Evolutionary conservation across 2,797 vertebrate species (phyloP).

Genomic region (Myiotriccus ornatus): DNA sequence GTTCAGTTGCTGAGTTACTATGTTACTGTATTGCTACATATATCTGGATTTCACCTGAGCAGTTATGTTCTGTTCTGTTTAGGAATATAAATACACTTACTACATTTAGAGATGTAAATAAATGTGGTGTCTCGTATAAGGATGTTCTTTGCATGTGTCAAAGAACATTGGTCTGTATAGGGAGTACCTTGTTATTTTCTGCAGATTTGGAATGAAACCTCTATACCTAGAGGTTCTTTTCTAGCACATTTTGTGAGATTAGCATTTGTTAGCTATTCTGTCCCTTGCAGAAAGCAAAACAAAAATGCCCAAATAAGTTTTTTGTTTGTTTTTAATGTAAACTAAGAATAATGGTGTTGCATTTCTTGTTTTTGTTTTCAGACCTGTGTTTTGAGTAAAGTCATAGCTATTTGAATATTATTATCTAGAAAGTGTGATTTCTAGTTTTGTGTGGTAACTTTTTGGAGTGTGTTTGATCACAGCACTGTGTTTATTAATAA

Average conservation of each 20-base stretch:
- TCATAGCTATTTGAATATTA: background rate
- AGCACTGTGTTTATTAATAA: background rate
- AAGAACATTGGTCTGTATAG: background rate
- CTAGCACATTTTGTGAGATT: background rate
- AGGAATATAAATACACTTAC: background rate
- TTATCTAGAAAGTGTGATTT: background rate
- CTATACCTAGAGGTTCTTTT: background rate
- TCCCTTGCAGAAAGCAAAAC: background rate
- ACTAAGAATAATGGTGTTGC: background rate
- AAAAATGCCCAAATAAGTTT: background rate
- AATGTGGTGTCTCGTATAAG: background rate
- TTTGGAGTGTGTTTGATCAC: background rate
- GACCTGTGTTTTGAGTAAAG: background rate
- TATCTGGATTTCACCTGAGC: background rate
- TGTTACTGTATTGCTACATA: background rate
- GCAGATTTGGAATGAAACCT: background rate
- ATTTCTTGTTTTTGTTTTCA: accelerated
- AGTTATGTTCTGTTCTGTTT: background rate
- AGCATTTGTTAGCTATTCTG: background rate
- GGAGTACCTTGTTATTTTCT: background rate
- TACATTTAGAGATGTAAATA: background rate
- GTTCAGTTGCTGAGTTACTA: background rate
- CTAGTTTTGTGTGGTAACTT: background rate
- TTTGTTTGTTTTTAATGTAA: background rate
- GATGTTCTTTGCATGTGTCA: background rate